Evolutionary conservation across 37 sponge, comb jelly and placozoan genomes (phyloP).

Genomic region (Ianthella basta): DNA sequence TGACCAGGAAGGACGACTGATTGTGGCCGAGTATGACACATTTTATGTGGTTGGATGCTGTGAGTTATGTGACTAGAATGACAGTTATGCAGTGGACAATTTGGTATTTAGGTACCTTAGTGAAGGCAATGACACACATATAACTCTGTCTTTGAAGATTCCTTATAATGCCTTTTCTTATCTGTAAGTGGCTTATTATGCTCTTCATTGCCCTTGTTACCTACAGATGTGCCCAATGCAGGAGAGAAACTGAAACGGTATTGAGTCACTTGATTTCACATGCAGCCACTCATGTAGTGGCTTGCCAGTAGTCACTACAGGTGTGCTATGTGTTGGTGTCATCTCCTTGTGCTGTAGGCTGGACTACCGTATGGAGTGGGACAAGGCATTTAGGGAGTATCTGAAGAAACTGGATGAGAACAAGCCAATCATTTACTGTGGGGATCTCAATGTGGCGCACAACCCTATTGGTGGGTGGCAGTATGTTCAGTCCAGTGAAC

Average conservation of each 20-base stretch:
- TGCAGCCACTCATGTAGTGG: no score
- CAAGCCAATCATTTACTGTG: conserved; percentile 91
- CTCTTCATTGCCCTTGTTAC: neutral
- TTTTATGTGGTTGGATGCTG: conserved; percentile 79
- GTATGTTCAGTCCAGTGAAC: neutral
- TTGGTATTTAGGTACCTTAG: no score
- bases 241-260: conserved; percentile 82
- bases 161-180: neutral
- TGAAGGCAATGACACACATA: no score
- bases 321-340: no score
- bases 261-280: neutral
- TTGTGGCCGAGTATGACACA: conserved; percentile 87
- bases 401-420: conserved; percentile 67
- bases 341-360: conserved; percentile 37
- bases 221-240: conserved; percentile 90
- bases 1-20: conserved; percentile 92
- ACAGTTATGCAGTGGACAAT: neutral
- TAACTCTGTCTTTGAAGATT: no score
- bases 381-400: conserved; percentile 73
- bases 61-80: conserved; percentile 29
- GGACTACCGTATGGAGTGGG: conserved; percentile 83
- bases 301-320: no score
- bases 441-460: conserved; percentile 96
- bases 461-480: conserved; percentile 74
- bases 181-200: neutral